A percentile compares a stretch with the other conserved stretches of the same genome.
Conservation (phyloP, 1,140 invertebrate genomes). For the Papilio polyxenes region DNA sequence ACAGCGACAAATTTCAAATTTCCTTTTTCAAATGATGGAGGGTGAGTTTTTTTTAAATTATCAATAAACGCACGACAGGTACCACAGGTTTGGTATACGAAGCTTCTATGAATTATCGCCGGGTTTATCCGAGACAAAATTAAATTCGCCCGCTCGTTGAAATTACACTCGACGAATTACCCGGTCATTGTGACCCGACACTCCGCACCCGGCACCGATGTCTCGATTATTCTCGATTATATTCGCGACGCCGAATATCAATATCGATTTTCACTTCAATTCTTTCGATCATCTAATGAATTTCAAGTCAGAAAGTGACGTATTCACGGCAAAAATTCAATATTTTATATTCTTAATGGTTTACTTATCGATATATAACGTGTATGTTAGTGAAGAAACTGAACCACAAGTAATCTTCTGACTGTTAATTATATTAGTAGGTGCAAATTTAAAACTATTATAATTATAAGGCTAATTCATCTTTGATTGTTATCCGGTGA, state of each 20-base stretch:
- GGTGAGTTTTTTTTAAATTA: conserved; percentile 21
- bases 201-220: conserved; percentile 55
- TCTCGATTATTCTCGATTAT: conserved; percentile 56
- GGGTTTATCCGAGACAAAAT: conserved; percentile 68
- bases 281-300: conserved; percentile 13
- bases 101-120: conserved; percentile 60
- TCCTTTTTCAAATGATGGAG: conserved; percentile 7
- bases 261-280: conserved; percentile 56
- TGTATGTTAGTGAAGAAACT: neutral
- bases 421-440: too few relatives aligned
- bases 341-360: neutral
- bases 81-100: conserved; percentile 42
- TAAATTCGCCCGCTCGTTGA: conserved; percentile 57
- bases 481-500: too few relatives aligned
- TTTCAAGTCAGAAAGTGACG: neutral
- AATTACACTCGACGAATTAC: conserved; percentile 67
- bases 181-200: conserved; percentile 61
- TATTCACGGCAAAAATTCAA: neutral
- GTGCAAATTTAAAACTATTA: too few relatives aligned
- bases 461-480: too few relatives aligned
- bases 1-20: neutral
- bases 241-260: conserved; percentile 55
- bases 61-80: conserved; percentile 30
- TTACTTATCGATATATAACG: neutral
- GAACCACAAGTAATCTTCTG: neutral